A percentile compares a stretch with the other conserved stretches of the same genome.
These are phyloP conservation scores for Drosophila erecta DNA, from an alignment of 1,140 invertebrate species.

Conservation along the genomic window DNA sequence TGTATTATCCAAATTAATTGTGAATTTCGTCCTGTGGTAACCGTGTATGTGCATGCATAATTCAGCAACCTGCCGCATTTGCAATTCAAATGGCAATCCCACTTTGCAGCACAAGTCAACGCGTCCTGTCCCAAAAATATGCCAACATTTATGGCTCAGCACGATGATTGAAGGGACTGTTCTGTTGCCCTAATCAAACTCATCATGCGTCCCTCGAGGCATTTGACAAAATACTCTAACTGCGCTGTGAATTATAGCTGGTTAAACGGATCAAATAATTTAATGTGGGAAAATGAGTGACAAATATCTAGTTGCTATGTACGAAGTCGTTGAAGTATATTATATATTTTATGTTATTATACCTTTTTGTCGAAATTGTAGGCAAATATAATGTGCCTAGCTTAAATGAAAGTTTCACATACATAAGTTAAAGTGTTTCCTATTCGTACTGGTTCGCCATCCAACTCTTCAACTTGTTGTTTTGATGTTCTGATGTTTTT, in stretches of 20 bases:
- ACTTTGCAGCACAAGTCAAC: conserved; percentile 27
- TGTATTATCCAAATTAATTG: conserved; percentile 24
- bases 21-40: conserved; percentile 2
- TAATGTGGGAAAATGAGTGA: no score
- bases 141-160: conserved; percentile 18
- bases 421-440: not conserved
- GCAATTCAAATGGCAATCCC: conserved; percentile 38
- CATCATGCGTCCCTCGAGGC: conserved; percentile 11
- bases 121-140: conserved; percentile 32
- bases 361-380: no score
- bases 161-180: conserved; percentile 6
- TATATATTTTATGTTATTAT: no score
- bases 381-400: no score
- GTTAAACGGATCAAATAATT: not conserved
- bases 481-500: conserved; percentile 18
- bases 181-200: conserved; percentile 2
- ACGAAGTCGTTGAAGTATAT: no score
- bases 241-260: no score
- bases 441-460: not conserved
- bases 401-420: no score
- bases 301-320: no score
- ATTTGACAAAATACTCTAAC: conserved; percentile 10
- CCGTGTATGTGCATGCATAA: conserved; percentile 44
- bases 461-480: not conserved
- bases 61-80: conserved; percentile 19